Evolutionary conservation across 2,797 vertebrate species (phyloP).

Genomic region (Dromococcyx pavoninus): DNA sequence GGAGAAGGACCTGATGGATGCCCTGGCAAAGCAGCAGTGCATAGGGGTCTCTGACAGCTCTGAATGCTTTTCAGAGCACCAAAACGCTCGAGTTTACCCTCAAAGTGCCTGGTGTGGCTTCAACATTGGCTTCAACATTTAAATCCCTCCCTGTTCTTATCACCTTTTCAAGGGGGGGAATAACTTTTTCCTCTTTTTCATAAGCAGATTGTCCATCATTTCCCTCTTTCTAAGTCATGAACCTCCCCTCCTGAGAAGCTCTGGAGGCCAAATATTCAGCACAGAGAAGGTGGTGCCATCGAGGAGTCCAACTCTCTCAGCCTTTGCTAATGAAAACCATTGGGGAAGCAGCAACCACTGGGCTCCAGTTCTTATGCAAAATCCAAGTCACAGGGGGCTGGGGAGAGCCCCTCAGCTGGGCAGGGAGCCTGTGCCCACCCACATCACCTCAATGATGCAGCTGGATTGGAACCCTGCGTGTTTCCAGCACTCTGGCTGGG

Average conservation of each 20-base stretch:
- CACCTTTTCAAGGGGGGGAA: background rate
- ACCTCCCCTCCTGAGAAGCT: background rate
- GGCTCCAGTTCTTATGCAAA: background rate
- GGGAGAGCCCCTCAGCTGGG: background rate
- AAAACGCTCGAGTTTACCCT: background rate
- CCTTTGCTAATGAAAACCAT: fast-evolving
- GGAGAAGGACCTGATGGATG: background rate
- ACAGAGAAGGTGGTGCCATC: background rate
- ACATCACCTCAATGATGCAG: fast-evolving
- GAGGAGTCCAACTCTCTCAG: background rate
- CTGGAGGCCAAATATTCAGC: background rate
- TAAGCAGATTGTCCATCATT: background rate
- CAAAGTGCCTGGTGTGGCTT: background rate
- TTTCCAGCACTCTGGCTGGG: background rate
- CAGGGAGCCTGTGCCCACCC: background rate
- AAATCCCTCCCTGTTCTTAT: background rate
- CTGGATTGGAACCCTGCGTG: fast-evolving
- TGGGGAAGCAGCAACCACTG: background rate
- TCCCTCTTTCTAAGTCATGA: background rate
- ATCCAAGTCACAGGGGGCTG: fast-evolving
- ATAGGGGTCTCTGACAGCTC: background rate
- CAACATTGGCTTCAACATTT: background rate
- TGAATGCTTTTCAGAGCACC: background rate
- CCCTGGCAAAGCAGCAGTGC: fast-evolving
- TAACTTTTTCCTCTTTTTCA: background rate